Conservation (phyloP, 2,113 vertebrate genomes). For the Phasianus colchicus region DNA sequence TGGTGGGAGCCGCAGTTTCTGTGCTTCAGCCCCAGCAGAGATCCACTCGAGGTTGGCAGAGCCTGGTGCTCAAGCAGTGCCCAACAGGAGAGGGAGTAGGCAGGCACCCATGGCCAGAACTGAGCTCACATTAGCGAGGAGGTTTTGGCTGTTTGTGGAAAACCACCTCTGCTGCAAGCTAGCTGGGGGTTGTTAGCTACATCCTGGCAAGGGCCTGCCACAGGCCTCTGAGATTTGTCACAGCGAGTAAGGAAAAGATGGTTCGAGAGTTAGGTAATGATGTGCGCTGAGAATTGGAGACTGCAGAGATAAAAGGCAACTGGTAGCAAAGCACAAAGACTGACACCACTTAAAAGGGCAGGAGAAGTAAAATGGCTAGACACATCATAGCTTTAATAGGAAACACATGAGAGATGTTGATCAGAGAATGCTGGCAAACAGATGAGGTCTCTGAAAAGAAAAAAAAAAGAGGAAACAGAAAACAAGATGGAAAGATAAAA, state of each 20-base stretch:
- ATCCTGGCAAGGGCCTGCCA: constrained; percentile 39
- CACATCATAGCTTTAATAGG: constrained; percentile 67
- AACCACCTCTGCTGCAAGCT: not conserved
- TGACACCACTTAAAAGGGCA: constrained; percentile 75
- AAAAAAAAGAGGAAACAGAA: constrained; percentile 71
- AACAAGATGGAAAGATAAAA: constrained; percentile 82
- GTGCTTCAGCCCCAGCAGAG: not conserved
- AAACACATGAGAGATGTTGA: constrained; percentile 62
- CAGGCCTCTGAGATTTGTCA: constrained; percentile 25
- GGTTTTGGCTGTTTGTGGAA: not conserved
- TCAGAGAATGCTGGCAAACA: constrained; percentile 73
- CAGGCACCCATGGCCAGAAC: not conserved
- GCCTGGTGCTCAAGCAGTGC: not conserved
- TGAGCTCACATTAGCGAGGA: not conserved
- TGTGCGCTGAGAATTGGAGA: constrained; percentile 46
- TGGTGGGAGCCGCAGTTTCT: not conserved
- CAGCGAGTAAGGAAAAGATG: constrained; percentile 13
- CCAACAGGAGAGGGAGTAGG: not conserved
- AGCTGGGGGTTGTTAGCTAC: not conserved
- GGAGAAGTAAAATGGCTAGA: constrained; percentile 72
- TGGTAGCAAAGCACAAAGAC: constrained; percentile 70
- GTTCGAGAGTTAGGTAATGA: constrained; percentile 65
- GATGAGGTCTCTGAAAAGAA: constrained; percentile 57
- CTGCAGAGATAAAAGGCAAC: constrained; percentile 71
- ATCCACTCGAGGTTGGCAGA: not conserved